Evolutionary conservation across 2,888 invertebrate genomes (phyloP).

Genomic region (Melanostoma scalare): DNA sequence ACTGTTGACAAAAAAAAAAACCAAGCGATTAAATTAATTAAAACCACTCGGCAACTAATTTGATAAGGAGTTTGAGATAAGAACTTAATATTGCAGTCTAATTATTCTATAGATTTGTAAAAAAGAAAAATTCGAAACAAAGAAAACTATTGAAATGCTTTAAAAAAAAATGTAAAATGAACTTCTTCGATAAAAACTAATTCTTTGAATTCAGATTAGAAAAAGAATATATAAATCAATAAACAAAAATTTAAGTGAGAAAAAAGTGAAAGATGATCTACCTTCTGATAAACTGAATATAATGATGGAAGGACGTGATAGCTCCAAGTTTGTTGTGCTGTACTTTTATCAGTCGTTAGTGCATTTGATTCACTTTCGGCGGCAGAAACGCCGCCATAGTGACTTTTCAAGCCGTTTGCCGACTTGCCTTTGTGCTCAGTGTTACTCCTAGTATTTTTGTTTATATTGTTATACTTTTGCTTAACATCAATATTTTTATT

Average conservation of each 20-base stretch:
- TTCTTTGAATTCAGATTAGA: constrained; percentile 17
- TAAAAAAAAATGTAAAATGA: neutral
- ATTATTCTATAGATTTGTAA: too few species aligned
- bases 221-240: constrained; percentile 7
- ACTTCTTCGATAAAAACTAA: neutral
- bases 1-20: constrained; percentile 3
- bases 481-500: constrained; percentile 71
- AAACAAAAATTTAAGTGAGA: constrained; percentile 21
- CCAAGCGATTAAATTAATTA: neutral
- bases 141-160: constrained; percentile 6
- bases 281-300: constrained; percentile 93
- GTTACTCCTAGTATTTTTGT: constrained; percentile 74
- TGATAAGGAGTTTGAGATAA: neutral
- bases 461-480: constrained; percentile 69
- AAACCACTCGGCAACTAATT: constrained; percentile 16
- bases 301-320: constrained; percentile 93
- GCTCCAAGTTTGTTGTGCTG: constrained; percentile 87
- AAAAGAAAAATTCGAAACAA: neutral
- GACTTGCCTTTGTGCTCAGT: constrained; percentile 70
- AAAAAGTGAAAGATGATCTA: constrained; percentile 79
- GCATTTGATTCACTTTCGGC: constrained; percentile 66
- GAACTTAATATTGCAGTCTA: too few species aligned
- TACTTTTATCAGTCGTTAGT: constrained; percentile 79
- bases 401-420: constrained; percentile 59
- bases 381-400: constrained; percentile 31